These are phyloP conservation scores for Amblyopsis hoosieri DNA, from an alignment of 2,797 vertebrate genomes.

Conservation along the genomic window DNA sequence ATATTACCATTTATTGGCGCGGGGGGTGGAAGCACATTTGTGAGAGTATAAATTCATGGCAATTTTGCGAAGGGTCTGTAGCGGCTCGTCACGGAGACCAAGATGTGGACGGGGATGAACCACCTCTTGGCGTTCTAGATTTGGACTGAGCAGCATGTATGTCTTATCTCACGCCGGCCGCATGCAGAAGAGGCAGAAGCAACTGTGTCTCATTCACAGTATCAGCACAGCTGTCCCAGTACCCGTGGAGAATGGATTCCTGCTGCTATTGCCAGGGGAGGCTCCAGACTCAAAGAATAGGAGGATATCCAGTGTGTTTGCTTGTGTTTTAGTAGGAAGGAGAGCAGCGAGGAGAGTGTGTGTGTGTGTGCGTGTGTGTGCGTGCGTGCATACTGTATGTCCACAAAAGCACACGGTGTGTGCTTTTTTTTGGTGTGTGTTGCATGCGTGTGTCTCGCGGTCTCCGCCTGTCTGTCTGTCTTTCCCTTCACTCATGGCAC, in stretches of 20 bases:
- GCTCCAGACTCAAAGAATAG: slow-evolving; percentile 81
- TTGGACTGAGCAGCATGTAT: slow-evolving; percentile 77
- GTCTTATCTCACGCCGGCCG: slow-evolving; percentile 70
- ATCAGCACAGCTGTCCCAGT: slow-evolving; percentile 82
- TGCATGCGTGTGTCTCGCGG: slow-evolving; percentile 54
- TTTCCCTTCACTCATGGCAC: slow-evolving; percentile 77
- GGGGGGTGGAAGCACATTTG: slow-evolving; percentile 40
- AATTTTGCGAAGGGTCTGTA: slow-evolving; percentile 40
- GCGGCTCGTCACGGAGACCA: slow-evolving; percentile 59
- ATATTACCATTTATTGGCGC: slow-evolving; percentile 39
- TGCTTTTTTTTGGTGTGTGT: slow-evolving; percentile 3
- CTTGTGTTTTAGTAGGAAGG: slow-evolving; percentile 63
- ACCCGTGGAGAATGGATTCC: slow-evolving; percentile 84
- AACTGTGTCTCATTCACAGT: slow-evolving; percentile 71
- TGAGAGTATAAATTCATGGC: slow-evolving; percentile 39
- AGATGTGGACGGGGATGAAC: slow-evolving; percentile 61
- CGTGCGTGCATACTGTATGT: slow-evolving; percentile 14
- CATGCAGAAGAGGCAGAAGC: slow-evolving; percentile 72
- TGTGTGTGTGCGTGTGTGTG: slow-evolving; percentile 30
- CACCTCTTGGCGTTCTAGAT: slow-evolving; percentile 65
- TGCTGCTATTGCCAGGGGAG: slow-evolving; percentile 78
- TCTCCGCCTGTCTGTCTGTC: slow-evolving; percentile 61
- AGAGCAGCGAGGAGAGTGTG: slow-evolving; percentile 53
- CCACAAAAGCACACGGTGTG: slow-evolving; percentile 4
- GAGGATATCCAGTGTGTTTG: slow-evolving; percentile 81